phyloP scores from a whole-genome alignment of 1,140 invertebrate genomes.

The Trichonephila inaurata region DNA sequence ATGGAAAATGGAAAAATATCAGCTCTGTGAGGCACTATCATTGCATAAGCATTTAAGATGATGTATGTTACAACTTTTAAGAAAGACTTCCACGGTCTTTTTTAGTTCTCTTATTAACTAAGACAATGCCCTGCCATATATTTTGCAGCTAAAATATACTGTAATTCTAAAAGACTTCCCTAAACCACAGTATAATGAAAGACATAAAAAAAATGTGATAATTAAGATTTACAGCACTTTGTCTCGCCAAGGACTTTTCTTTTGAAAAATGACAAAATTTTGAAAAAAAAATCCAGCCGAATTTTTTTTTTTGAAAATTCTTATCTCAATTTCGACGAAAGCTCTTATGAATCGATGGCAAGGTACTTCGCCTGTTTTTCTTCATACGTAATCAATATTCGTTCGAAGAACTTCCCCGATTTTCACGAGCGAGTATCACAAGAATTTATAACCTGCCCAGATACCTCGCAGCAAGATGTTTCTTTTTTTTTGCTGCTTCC shows the following conservation, averaged over 20 bases:
- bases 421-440: not conserved
- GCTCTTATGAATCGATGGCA: not conserved
- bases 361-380: not conserved
- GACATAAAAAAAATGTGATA: too few species aligned
- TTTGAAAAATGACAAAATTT: not conserved
- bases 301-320: not conserved
- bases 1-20: too few species aligned
- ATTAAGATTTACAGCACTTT: not conserved
- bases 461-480: not conserved
- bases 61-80: too few species aligned
- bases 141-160: too few species aligned
- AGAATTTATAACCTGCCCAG: constrained; percentile 14
- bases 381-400: not conserved
- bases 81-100: too few species aligned
- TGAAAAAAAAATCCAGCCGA: not conserved
- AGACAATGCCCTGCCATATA: too few species aligned
- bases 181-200: too few species aligned
- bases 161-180: too few species aligned
- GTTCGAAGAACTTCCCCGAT: not conserved
- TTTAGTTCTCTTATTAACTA: too few species aligned
- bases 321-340: not conserved
- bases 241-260: not conserved
- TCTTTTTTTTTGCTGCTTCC: too few species aligned
- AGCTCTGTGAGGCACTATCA: too few species aligned
- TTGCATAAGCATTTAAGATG: too few species aligned